Evolutionary conservation across 2,113 vertebrate species (phyloP).

Genomic region (Micromys minutus): DNA sequence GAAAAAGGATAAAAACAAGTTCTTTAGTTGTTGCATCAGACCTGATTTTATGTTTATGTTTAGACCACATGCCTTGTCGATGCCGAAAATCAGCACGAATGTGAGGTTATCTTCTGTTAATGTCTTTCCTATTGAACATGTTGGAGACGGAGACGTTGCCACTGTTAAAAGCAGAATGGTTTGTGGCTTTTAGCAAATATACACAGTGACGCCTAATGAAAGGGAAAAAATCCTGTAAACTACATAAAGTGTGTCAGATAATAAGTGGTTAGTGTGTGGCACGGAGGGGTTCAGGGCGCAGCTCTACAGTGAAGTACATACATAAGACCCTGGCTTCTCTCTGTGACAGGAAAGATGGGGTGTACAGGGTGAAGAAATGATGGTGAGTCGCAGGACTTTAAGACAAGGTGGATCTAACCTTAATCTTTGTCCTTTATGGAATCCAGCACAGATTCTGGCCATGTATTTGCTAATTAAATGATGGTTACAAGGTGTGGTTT

Average conservation of each 20-base stretch:
- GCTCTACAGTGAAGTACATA: neutral
- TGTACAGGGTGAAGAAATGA: neutral
- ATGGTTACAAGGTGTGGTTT: neutral
- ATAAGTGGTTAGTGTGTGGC: neutral
- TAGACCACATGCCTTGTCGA: neutral
- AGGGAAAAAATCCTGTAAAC: neutral
- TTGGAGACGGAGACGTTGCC: neutral
- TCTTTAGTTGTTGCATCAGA: neutral
- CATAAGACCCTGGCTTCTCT: neutral
- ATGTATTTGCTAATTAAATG: neutral
- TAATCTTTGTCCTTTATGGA: neutral
- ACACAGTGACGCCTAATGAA: neutral
- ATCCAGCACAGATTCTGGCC: neutral
- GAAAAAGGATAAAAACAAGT: neutral
- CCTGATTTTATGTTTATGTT: neutral
- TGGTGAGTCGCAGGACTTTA: neutral
- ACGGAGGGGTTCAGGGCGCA: neutral
- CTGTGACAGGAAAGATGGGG: neutral
- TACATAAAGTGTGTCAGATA: neutral
- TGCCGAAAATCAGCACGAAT: neutral
- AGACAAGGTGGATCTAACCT: neutral
- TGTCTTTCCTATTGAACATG: neutral
- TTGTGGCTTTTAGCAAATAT: neutral
- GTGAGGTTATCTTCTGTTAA: neutral
- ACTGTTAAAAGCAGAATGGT: neutral